Conservation (phyloP, 2,113 vertebrate species). For the Hucho hucho region DNA sequence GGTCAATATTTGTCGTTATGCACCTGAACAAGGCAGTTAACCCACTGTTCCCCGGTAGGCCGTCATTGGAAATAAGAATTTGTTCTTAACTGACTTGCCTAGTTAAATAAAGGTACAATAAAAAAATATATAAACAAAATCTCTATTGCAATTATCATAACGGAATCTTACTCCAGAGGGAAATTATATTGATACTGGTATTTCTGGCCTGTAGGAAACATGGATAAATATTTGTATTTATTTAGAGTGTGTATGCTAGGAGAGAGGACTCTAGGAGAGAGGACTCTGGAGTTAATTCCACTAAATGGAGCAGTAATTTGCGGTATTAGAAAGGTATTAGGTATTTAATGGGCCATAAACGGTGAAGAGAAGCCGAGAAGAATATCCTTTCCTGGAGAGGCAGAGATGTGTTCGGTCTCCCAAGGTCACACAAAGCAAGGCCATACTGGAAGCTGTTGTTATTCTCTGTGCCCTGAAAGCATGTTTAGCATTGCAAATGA, state of each 20-base stretch:
- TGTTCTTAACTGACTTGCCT: no score
- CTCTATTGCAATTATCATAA: not conserved
- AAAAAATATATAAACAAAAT: no score
- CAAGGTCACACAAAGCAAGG: constrained; percentile 50
- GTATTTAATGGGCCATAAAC: constrained; percentile 57
- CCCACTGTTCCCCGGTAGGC: no score
- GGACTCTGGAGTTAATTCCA: constrained; percentile 35
- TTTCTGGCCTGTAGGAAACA: constrained; percentile 34
- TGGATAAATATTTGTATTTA: constrained; percentile 21
- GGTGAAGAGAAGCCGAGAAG: not conserved
- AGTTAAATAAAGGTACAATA: no score
- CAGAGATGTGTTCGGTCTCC: constrained; percentile 48
- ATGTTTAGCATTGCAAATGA: constrained; percentile 44
- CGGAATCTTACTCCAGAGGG: not conserved
- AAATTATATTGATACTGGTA: constrained; percentile 3
- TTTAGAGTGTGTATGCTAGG: constrained; percentile 26
- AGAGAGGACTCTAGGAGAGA: constrained; percentile 32
- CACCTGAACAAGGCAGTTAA: no score
- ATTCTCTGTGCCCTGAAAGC: constrained; percentile 19
- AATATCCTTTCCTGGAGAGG: not conserved
- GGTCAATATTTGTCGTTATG: no score
- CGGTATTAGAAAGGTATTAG: constrained; percentile 36
- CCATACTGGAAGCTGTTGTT: constrained; percentile 25
- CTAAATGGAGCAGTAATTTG: constrained; percentile 59
- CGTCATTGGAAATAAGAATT: no score